A percentile compares a stretch with the other conserved stretches of the same genome.
Evolutionary conservation across 2,888 invertebrate genomes (phyloP).

Genomic region (Volucella inflata): DNA sequence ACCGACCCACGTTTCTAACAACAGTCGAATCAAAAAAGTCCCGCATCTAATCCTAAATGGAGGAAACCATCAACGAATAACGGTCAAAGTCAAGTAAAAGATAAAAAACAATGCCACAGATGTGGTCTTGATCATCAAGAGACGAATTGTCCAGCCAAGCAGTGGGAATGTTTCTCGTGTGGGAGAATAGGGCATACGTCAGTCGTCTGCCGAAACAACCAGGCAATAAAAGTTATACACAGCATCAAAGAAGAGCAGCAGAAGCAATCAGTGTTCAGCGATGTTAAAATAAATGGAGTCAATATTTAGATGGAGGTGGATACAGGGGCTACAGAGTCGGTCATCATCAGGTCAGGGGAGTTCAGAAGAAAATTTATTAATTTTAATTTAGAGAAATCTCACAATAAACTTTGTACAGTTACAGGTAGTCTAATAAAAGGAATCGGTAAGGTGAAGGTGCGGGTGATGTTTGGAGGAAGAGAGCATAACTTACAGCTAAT

Average conservation of each 20-base stretch:
- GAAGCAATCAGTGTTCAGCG: conserved; percentile 18
- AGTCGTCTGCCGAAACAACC: too few species aligned
- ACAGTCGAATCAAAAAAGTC: conserved; percentile 9
- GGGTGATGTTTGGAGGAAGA: conserved; percentile 26
- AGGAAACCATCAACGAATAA: not conserved
- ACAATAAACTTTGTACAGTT: conserved; percentile 41
- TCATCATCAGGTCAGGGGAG: conserved; percentile 25
- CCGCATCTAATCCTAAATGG: conserved; percentile 3
- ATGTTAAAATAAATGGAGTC: conserved; percentile 23
- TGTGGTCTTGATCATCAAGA: conserved; percentile 27
- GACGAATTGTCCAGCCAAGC: conserved; percentile 25
- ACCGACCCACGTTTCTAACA: not conserved
- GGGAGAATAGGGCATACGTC: conserved; percentile 8
- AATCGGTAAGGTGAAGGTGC: conserved; percentile 23
- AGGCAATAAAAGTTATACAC: too few species aligned
- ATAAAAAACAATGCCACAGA: conserved; percentile 17
- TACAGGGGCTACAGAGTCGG: conserved; percentile 30
- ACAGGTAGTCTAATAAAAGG: conserved; percentile 29
- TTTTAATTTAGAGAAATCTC: conserved; percentile 7
- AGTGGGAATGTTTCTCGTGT: conserved; percentile 38
- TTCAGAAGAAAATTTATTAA: conserved; percentile 12
- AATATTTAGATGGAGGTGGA: conserved; percentile 27
- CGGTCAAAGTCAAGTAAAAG: not conserved
- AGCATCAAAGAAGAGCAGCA: too few species aligned
- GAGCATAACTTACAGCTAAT: conserved; percentile 9